Evolutionary conservation across 2,113 vertebrate genomes (phyloP).

Genomic region (Peucedramus taeniatus): DNA sequence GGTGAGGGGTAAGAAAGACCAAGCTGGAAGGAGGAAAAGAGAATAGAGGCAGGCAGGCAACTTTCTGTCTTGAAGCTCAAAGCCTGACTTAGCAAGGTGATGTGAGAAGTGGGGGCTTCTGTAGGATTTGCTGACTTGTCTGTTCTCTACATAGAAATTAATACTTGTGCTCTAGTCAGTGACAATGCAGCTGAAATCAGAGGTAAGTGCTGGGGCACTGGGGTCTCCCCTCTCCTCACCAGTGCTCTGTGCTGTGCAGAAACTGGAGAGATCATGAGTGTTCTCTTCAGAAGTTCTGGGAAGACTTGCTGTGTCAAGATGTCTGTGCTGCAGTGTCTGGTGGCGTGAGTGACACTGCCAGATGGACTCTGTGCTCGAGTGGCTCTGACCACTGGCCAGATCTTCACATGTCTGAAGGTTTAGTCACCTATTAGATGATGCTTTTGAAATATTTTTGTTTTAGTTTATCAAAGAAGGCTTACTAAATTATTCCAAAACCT

Average conservation of each 20-base stretch:
- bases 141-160: not conserved
- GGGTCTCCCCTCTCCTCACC: not conserved
- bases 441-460: not conserved
- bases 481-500: not conserved
- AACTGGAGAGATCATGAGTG: not conserved
- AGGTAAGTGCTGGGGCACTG: not conserved
- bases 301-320: not conserved
- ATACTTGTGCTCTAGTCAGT: not conserved
- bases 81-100: not conserved
- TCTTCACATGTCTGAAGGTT: not conserved
- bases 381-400: not conserved
- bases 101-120: not conserved
- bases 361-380: not conserved
- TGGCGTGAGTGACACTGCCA: conserved; percentile 44
- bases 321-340: not conserved
- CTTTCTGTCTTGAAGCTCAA: not conserved
- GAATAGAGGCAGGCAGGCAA: not conserved
- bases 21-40: not conserved
- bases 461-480: not conserved
- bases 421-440: conserved; percentile 34
- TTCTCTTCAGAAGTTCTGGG: not conserved
- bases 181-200: not conserved
- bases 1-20: no score
- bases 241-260: not conserved
- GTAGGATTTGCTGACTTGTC: not conserved